Conservation (phyloP, 2,113 vertebrate genomes). For the Anhinga rufa region DNA sequence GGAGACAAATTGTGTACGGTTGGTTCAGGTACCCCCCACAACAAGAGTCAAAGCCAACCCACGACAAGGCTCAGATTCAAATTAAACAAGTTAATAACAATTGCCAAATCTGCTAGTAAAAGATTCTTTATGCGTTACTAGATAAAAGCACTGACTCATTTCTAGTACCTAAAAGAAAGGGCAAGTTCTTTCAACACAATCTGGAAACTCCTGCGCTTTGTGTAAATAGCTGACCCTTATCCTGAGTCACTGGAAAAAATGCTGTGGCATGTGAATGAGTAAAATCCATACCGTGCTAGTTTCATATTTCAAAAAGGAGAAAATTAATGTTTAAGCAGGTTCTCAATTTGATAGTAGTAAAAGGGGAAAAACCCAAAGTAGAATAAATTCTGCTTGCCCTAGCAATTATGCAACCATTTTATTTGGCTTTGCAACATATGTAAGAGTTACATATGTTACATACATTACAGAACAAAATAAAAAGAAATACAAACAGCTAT, state of each 20-base stretch:
- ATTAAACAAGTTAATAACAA: constrained; percentile 10
- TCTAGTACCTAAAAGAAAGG: constrained; percentile 45
- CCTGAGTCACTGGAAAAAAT: constrained; percentile 74
- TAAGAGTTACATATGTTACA: too few species aligned
- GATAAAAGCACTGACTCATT: constrained; percentile 53
- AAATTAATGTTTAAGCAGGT: constrained; percentile 36
- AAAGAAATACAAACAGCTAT: neutral
- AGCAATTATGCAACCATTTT: neutral
- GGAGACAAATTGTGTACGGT: neutral
- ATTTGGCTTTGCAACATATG: neutral
- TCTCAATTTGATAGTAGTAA: neutral
- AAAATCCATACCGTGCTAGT: constrained; percentile 40
- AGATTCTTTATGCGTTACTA: constrained; percentile 12
- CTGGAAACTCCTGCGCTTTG: constrained; percentile 70
- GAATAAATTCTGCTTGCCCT: neutral
- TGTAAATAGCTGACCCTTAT: constrained; percentile 65
- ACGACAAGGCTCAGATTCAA: neutral
- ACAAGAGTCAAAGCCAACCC: neutral
- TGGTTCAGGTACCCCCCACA: neutral
- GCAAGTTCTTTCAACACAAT: constrained; percentile 65
- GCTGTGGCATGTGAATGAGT: constrained; percentile 59
- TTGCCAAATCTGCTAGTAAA: constrained; percentile 28
- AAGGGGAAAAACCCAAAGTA: neutral
- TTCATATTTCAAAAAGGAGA: constrained; percentile 54
- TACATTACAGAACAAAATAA: neutral